Evolutionary conservation across 2,113 vertebrate genomes (phyloP), one percentile per base, ranked within the genome.

Genomic region (Megaceryle torquata): DNA sequence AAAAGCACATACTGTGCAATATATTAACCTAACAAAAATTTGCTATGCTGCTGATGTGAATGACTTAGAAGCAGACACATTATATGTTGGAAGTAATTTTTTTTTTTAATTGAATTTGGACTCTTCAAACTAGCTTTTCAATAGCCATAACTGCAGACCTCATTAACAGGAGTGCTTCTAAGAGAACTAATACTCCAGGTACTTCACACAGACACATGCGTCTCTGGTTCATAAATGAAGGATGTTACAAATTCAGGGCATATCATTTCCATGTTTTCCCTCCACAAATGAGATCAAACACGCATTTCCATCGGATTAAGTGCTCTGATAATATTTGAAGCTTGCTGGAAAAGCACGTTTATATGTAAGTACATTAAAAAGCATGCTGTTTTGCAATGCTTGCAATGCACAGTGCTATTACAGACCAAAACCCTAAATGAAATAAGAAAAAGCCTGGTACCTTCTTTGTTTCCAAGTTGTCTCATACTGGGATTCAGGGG

Each of bases 381-480:
- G 15, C 48, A 56, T 22, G 57, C 21, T 65, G 57, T 35, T 91
- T 79, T 65, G n/a, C 44, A 54, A 79, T 7, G 29, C 46, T 77
- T 74, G 33, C 24, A 77, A 83, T 44, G 26, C 24, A 82, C 25
- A 50, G 50, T 24, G 26, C 14, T 91, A 76, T 71, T 43, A 57
- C 6, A 74, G 15, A 46, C 10, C 20, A 26, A 78, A 94, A 91
- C 21, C 7, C 21, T 54, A 75, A 92, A 68, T 22, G 14, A 68
- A 86, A 76, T 70, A 72, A 80, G 59, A n/a, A 82, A 94, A 95
- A 95, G 56, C 9, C 29, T 60, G 83, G 76, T 97, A 98, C 98
- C 98, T 98, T 97, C 95, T 84, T 96, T 89, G n/a, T 84, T 93
- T 95, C 5, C 87, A 83, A 86, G 95, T 71, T 97, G 95, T 86